A percentile compares a stretch with the other conserved stretches of the same genome.
Conservation (phyloP, 1,140 invertebrate species). For the Hyposmocoma kahamanoa region DNA sequence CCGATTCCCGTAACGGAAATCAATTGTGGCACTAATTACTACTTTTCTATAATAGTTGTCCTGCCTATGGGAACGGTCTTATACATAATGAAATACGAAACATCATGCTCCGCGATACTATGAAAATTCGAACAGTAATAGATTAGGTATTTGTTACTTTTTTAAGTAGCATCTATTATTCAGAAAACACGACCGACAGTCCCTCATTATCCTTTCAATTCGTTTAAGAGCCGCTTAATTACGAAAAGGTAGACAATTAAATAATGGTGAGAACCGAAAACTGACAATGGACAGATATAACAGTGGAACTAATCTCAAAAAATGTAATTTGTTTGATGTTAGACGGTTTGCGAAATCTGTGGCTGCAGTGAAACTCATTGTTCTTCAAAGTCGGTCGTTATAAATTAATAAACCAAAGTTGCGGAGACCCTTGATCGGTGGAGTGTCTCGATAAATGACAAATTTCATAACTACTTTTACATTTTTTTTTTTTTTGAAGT, state of each 20-base stretch:
- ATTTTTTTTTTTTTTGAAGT: too few species aligned
- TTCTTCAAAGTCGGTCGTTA: too few species aligned
- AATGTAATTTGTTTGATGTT: slow-evolving; percentile 12
- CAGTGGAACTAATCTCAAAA: slow-evolving; percentile 28
- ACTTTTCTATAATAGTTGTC: neutral
- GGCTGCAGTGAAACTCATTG: slow-evolving; percentile 18
- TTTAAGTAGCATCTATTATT: slow-evolving; percentile 50
- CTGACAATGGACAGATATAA: slow-evolving; percentile 47
- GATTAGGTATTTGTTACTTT: slow-evolving; percentile 28
- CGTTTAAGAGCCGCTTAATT: slow-evolving; percentile 54
- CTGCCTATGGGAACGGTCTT: too few species aligned
- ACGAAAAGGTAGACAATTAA: slow-evolving; percentile 59
- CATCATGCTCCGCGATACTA: neutral
- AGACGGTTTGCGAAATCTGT: slow-evolving; percentile 22
- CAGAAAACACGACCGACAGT: slow-evolving; percentile 31
- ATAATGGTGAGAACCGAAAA: slow-evolving; percentile 59
- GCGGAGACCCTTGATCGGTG: too few species aligned
- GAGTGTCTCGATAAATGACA: too few species aligned
- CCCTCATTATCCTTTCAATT: slow-evolving; percentile 54
- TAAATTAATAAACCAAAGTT: too few species aligned
- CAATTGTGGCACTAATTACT: slow-evolving; percentile 33
- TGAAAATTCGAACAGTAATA: slow-evolving; percentile 28
- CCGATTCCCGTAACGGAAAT: slow-evolving; percentile 56
- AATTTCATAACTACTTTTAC: too few species aligned
- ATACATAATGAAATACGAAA: too few species aligned